phyloP scores from a whole-genome alignment of 23 tunicate species.

The Clavelina lepadiformis region DNA sequence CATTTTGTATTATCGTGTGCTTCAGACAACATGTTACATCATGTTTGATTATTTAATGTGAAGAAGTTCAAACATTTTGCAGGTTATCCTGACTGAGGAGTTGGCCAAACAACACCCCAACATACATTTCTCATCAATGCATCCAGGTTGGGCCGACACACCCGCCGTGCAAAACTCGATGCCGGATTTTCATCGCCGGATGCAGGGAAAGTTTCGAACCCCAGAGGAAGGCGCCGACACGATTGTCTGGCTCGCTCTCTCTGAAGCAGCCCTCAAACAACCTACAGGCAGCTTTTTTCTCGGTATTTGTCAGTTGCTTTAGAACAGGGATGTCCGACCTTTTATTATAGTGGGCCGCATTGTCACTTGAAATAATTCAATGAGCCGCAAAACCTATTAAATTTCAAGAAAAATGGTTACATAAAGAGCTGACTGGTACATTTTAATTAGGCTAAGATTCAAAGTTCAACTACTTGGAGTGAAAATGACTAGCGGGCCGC shows the following conservation, averaged over 20 bases:
- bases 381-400: too few relatives aligned
- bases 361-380: too few relatives aligned
- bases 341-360: too few relatives aligned
- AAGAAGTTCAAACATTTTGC: not conserved
- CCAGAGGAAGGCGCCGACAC: conserved; percentile 79
- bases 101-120: conserved; percentile 70
- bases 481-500: too few relatives aligned
- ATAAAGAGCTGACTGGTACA: too few relatives aligned
- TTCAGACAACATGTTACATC: not conserved
- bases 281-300: conserved; percentile 51
- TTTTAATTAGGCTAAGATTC: too few relatives aligned
- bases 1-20: not conserved
- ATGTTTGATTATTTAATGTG: not conserved
- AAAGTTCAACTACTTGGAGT: too few relatives aligned
- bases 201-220: conserved; percentile 61
- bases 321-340: too few relatives aligned
- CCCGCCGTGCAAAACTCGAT: conserved; percentile 83
- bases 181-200: conserved; percentile 69
- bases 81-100: conserved; percentile 88
- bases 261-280: conserved; percentile 50
- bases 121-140: conserved; percentile 78
- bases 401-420: too few relatives aligned
- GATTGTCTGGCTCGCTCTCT: conserved; percentile 62
- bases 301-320: too few relatives aligned
- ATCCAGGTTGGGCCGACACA: conserved; percentile 99